Base-by-base conservation (phyloP, 1,140 invertebrate species). In the Trichonephila clavipes region DNA sequence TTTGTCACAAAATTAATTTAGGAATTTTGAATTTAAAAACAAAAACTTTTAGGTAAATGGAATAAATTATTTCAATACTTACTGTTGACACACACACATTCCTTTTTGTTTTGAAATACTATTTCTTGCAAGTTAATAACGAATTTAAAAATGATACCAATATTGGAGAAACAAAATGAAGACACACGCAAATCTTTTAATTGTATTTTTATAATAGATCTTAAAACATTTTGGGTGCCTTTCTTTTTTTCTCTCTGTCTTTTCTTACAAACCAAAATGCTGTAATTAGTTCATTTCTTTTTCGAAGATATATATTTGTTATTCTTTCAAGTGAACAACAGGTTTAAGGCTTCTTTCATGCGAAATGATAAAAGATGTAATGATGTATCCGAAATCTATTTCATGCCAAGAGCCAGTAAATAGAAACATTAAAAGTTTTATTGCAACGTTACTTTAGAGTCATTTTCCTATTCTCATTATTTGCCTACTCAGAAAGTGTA, bases 311-410 rank as follows among this genome's bases (percentile, higher is more conserved):
- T 69, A 69, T 69, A 24, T 69, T 69, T 64, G 62, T 21, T 64
- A 6, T 34, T 77, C 14, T 24, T 77, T 8, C 28, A 18, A 34
- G 34, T 2, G 72, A 34, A 40, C 72, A 77, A 40, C 72, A 77
- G 72, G 24, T 77, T 8, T 10, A 19, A 58, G 19, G 7, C 12
- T 16, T 14, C 19, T 51, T 59, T 59, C 10, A 83, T n/a, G 44
- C 8, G 58, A 83, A 83, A 59, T 58, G 34, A 82, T 82, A 34
- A 51, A 81, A 51, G 77, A 82, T 6, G 77, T 28, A 82, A 82
- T 82, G 82, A 83, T 59, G 82, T 16, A 58, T 83, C 51, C 51
- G 44, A n/a, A 83, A 83, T 77, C 72, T 34, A 83, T 83, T 83
- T 83, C 59, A 83, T 83, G 44, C 21, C 82, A 58, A 59, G 58